Base-by-base conservation (phyloP, 2,113 vertebrate genomes). In the Mormyrus iriodes region DNA sequence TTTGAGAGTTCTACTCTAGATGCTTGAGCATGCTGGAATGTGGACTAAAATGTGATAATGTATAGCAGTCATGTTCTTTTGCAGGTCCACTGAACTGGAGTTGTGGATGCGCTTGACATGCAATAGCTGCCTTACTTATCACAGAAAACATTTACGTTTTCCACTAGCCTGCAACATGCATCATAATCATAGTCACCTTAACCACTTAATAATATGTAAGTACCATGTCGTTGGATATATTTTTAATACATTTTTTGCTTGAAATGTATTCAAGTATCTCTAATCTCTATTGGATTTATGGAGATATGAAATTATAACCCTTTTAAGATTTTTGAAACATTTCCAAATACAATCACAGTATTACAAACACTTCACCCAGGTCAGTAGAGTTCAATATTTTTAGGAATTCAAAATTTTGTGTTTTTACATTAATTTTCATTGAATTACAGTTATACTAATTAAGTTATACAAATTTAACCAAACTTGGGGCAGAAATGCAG, bases 391-490 rank as follows among this genome's bases (percentile, higher is more conserved):
- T 76, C 39, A 42, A 76, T 76, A 7, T 19, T 13, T 35, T 79
- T 39, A 39, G 12, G 15, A 76, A 27, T 39, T 39, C 4, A 1
- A 76, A 39, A 19, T 76, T 76, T 42, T 69, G 61, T 31, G 9
- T 69, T 31, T 69, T 69, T 69, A 27, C n/a, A 31, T 31, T 69
- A 9, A 42, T 79, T 79, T 39, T 42, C 17, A 6, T 79, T 79
- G 12, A 79, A 79, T 42, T 7, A 88, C 90, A 93, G 88, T 86
- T n/a, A 89, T 86, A 2, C 35, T 15, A 88, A 88, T 88, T 49
- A 87, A 86, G 55, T 89, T 86, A 49, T 86, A 69, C 46, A 86
- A 89, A 58, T 58, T 9, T 51, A 19, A 35, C 58, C 42, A 39
- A 69, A 8, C 46, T 48, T 48, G 0, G 27, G 21, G 24, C 5